phyloP scores from a whole-genome alignment of 2,888 invertebrate species.

The Hypercompe scribonia region DNA sequence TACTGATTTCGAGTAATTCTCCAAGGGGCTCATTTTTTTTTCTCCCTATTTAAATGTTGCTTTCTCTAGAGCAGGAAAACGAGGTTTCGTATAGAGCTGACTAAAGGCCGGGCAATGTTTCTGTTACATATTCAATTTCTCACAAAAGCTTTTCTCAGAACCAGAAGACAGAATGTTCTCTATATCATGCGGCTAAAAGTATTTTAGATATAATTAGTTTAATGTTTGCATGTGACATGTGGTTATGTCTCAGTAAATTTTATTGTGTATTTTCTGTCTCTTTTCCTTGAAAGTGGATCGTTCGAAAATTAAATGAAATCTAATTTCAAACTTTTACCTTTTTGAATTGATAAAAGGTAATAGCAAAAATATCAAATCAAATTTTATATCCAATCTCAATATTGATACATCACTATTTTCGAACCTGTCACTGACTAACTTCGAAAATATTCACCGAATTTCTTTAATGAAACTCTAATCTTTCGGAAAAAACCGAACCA shows the following conservation, averaged over 20 bases:
- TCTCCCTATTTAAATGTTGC: neutral
- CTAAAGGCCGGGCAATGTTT: neutral
- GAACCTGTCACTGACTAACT: slow-evolving; percentile 43
- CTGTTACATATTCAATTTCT: neutral
- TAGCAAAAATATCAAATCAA: slow-evolving; percentile 11
- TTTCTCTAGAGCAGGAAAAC: neutral
- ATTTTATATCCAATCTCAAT: slow-evolving; percentile 14
- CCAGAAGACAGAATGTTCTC: neutral
- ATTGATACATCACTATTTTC: slow-evolving; percentile 24
- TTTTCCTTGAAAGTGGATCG: neutral
- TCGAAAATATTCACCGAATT: slow-evolving; percentile 47
- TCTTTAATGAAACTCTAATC: slow-evolving; percentile 57
- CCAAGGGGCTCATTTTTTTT: neutral
- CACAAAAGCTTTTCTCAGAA: neutral
- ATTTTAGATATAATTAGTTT: neutral
- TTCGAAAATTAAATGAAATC: neutral
- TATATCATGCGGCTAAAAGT: too few relatives aligned
- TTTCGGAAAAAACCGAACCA: slow-evolving; percentile 54
- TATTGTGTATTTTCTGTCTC: neutral
- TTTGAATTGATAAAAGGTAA: neutral
- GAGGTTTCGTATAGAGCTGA: neutral
- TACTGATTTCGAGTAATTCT: neutral
- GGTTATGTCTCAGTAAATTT: neutral
- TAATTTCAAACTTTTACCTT: neutral
- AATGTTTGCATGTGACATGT: neutral